Conservation (phyloP, 1,140 invertebrate genomes). For the Ceratina australensis region DNA sequence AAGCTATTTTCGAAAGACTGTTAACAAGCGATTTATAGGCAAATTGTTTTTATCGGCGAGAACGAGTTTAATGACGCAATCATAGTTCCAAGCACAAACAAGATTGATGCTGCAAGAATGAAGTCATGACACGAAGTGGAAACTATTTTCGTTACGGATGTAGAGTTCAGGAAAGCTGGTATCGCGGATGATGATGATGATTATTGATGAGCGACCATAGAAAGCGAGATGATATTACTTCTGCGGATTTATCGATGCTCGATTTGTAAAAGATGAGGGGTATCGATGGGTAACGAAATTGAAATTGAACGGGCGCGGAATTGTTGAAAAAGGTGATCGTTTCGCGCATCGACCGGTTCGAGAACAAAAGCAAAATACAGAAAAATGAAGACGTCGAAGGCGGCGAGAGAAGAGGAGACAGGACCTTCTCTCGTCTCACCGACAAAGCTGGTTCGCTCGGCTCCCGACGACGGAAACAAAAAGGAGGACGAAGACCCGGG, state of each 20-base stretch:
- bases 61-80: no score
- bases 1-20: no score
- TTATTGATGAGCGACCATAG: no score
- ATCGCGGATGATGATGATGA: no score
- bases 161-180: no score
- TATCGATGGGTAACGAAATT: not conserved
- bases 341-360: not conserved
- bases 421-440: conserved; percentile 29
- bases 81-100: no score
- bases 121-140: no score
- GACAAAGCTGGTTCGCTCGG: conserved; percentile 49
- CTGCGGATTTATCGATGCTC: not conserved
- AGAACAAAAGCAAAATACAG: not conserved
- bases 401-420: not conserved
- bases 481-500: not conserved
- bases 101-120: no score
- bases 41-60: no score
- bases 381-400: conserved; percentile 44
- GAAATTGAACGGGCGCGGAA: not conserved
- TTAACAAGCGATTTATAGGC: no score
- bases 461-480: conserved; percentile 13
- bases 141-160: no score
- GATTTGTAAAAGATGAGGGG: not conserved
- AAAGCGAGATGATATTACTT: not conserved
- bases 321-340: not conserved